Evolutionary conservation across 2,888 invertebrate genomes (phyloP), one percentile per base, ranked within the genome.

Genomic region (Buathra laborator): DNA sequence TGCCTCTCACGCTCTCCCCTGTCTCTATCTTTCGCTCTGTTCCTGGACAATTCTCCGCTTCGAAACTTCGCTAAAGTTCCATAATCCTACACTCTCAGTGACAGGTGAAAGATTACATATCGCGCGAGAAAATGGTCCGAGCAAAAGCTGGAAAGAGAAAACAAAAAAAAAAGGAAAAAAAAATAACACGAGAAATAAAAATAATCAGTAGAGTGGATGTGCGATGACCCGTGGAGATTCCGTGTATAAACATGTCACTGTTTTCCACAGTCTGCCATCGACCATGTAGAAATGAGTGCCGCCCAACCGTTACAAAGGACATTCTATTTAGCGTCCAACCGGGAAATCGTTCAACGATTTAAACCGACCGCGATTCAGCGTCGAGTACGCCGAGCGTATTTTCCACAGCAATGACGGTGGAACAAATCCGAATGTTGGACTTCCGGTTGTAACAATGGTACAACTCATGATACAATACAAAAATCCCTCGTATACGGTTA

Each of bases 61-160:
- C 67, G 72, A 72, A 82, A 82, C 81, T 82, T 74, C 64, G 75
- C 70, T 66, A 76, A 85, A 85, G 64, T 85, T 85, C 75, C 66
- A 78, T 82, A 82, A 82, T 85, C 85, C 85, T 79, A 78, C 71
- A 78, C 82, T 85, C 79, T 64, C 78, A 75, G 75, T 78, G 85
- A 71, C 82, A 71, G 81, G 56, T 82, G 79, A 85, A 85, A 85
- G 82, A 82, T 85, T 82, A 79, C 85, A 75, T 71, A 75, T 70
- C 51, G 82, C 37, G 68, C 74, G 70, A 70, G 53, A 19, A 46
- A 56, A 67, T 77, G n/a, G 43, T 14, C n/a, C 24, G 12, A 75
- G 72, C 64, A 74, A 78, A 64, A 74, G 16, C 51, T 48, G 24
- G 48, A 46, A 14, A 29, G 4, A 51, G 19, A 68, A n/a, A 16